Percentiles rank a stretch among this genome's conserved stretches.
Evolutionary conservation across 2,113 vertebrate genomes (phyloP).

Genomic region (Phodopus roborovskii): DNA sequence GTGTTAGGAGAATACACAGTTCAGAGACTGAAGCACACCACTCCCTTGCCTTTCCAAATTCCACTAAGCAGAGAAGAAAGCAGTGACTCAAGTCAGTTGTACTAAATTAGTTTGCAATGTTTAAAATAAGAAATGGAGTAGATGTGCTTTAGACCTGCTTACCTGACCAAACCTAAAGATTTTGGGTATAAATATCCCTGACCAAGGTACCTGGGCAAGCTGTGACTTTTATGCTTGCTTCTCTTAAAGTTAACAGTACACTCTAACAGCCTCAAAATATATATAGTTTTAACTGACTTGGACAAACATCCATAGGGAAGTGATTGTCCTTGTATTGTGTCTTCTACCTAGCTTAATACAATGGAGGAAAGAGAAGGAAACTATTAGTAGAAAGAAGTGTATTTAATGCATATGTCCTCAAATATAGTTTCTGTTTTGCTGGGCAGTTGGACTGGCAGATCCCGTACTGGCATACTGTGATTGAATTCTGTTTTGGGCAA

Average conservation of each 20-base stretch:
- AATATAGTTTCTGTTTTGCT: neutral
- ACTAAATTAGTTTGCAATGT: neutral
- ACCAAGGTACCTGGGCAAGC: neutral
- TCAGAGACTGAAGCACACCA: neutral
- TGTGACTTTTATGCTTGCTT: neutral
- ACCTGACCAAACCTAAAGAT: neutral
- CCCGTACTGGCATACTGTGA: neutral
- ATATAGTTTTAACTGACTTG: neutral
- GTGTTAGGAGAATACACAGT: neutral
- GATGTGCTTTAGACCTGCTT: neutral
- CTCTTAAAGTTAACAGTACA: slow-evolving; percentile 11
- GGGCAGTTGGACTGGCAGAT: neutral
- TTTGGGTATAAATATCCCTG: neutral
- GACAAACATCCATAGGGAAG: neutral
- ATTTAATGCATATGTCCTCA: neutral
- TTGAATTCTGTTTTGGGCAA: neutral
- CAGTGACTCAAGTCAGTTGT: slow-evolving; percentile 47
- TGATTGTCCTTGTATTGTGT: neutral
- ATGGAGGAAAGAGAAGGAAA: neutral
- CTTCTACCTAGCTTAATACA: neutral
- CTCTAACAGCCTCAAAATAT: neutral
- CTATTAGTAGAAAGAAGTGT: neutral
- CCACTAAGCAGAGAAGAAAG: neutral
- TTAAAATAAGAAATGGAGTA: neutral
- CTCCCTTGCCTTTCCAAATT: slow-evolving; percentile 44